phyloP scores from a whole-genome alignment of 2,113 vertebrate genomes.

The Alligator mississippiensis region DNA sequence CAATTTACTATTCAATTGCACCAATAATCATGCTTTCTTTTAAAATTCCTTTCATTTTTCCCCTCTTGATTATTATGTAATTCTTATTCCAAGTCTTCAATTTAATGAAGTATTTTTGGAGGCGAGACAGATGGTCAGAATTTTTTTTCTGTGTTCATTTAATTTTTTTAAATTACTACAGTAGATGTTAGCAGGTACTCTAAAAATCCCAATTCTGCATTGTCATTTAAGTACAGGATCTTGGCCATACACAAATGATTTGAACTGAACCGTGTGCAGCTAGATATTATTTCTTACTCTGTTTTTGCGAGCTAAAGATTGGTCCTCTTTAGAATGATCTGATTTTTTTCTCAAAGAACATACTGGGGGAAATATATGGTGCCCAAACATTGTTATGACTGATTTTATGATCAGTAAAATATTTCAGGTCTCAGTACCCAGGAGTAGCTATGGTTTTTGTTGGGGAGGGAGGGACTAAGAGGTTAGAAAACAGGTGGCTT shows the following conservation, averaged over 20 bases:
- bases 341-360: rapidly evolving
- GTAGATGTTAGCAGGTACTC: neutral
- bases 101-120: neutral
- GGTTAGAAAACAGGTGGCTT: slow-evolving; percentile 29
- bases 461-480: rapidly evolving
- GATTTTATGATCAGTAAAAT: neutral
- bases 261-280: neutral
- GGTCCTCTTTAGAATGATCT: neutral
- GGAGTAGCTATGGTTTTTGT: rapidly evolving
- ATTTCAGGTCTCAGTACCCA: neutral
- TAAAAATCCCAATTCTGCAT: neutral
- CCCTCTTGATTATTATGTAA: neutral
- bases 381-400: neutral
- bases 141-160: neutral
- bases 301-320: neutral
- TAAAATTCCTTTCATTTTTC: neutral
- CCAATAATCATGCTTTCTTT: slow-evolving; percentile 30
- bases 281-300: neutral
- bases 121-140: neutral
- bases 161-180: neutral
- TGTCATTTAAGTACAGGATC: neutral
- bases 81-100: neutral
- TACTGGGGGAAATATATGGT: neutral
- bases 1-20: neutral
- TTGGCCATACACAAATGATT: neutral